Evolutionary conservation across 2,888 invertebrate species (phyloP).

Genomic region (Girardia tigrina): DNA sequence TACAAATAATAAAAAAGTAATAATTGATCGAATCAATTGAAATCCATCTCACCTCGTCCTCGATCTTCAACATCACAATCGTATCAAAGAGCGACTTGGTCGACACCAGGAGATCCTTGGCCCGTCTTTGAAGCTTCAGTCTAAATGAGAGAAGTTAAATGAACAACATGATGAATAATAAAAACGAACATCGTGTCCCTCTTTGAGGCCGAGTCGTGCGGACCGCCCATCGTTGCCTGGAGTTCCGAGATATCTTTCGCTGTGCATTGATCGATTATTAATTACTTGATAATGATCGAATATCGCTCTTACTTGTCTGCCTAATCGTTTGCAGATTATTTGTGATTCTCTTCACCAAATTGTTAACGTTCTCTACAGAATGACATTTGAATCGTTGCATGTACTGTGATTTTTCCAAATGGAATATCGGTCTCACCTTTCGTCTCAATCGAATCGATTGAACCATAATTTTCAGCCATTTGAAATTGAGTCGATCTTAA

Average conservation of each 20-base stretch:
- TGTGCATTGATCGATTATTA: neutral
- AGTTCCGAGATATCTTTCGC: neutral
- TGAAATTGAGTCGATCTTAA: no score
- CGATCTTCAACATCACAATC: neutral
- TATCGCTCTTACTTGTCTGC: neutral
- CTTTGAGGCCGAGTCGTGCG: neutral
- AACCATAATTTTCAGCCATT: no score
- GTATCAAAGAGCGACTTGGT: neutral
- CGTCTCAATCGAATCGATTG: no score
- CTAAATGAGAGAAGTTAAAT: neutral
- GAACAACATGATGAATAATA: neutral
- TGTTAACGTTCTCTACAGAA: no score
- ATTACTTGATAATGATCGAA: neutral
- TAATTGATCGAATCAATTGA: no score
- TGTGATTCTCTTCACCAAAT: neutral
- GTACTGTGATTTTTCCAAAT: no score
- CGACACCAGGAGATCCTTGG: neutral
- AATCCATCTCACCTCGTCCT: neutral
- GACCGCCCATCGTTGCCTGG: neutral
- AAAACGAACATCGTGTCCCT: neutral
- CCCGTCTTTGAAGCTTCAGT: neutral
- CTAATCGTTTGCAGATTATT: neutral
- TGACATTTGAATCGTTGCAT: no score
- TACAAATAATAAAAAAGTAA: no score
- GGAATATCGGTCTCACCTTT: no score